Percentiles rank a stretch among this genome's conserved stretches.
These are phyloP conservation scores for Eira barbara DNA, from an alignment of 2,113 vertebrate species.

Conservation along the genomic window DNA sequence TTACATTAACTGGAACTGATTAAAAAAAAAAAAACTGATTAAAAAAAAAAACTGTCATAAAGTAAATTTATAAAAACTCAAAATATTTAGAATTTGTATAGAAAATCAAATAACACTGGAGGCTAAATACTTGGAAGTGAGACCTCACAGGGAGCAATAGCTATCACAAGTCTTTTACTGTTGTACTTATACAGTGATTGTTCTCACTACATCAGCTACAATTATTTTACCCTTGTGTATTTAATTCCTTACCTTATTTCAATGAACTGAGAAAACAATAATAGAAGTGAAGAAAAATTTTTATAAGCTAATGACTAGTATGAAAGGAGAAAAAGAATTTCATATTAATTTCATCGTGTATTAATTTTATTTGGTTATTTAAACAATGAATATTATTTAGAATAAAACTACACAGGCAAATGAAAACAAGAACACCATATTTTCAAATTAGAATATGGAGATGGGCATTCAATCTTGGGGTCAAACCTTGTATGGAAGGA, in stretches of 20 bases:
- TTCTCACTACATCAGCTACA: not conserved
- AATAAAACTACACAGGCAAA: not conserved
- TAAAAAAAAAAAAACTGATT: not conserved
- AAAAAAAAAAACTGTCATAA: too few relatives aligned
- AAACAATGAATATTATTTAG: not conserved
- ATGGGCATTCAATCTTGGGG: not conserved
- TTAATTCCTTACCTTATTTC: not conserved
- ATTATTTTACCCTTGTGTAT: not conserved
- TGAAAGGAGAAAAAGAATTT: not conserved
- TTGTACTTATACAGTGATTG: not conserved
- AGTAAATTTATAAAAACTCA: not conserved
- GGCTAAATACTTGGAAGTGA: not conserved
- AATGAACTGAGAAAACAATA: not conserved
- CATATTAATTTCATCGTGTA: not conserved
- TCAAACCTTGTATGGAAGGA: not conserved
- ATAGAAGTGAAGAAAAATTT: not conserved
- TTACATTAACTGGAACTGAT: not conserved
- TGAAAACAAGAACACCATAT: not conserved
- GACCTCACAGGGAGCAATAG: not conserved
- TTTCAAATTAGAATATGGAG: not conserved
- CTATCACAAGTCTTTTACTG: not conserved
- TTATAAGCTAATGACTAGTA: not conserved
- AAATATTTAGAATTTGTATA: not conserved
- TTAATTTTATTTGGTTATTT: not conserved
- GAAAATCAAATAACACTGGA: not conserved